Evolutionary conservation across 2,797 vertebrate genomes (phyloP).

Genomic region (Harpagifer antarcticus): DNA sequence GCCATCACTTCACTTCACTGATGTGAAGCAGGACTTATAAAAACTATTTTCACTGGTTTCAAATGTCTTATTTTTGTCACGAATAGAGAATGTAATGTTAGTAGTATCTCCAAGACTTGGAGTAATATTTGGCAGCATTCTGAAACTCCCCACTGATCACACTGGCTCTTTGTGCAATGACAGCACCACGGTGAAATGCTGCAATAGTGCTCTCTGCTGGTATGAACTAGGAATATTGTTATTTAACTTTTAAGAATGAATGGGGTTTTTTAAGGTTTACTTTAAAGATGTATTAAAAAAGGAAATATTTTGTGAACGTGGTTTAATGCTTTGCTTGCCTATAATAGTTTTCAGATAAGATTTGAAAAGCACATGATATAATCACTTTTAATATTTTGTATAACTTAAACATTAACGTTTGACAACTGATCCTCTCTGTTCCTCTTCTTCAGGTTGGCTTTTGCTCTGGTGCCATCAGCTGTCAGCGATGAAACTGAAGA

Average conservation of each 20-base stretch:
- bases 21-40: conserved; percentile 27
- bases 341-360: background rate
- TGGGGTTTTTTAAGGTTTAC: background rate
- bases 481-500: conserved; percentile 78
- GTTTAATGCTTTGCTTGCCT: background rate
- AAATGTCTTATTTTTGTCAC: conserved; percentile 37
- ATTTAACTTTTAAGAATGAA: background rate
- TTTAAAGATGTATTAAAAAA: background rate
- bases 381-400: background rate
- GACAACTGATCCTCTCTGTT: conserved; percentile 43
- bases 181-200: conserved; percentile 50
- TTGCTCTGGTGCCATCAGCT: conserved; percentile 69
- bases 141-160: conserved; percentile 55
- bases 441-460: conserved; percentile 73
- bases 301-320: background rate
- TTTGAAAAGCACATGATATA: background rate
- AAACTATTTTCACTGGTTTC: conserved; percentile 30
- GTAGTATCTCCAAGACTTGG: conserved; percentile 38
- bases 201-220: conserved; percentile 84
- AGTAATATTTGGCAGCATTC: conserved; percentile 53
- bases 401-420: background rate
- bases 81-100: conserved; percentile 33
- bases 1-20: conserved; percentile 35
- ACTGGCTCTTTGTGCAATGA: conserved; percentile 52
- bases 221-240: conserved; percentile 32